These are phyloP conservation scores for Caracal caracal DNA, from an alignment of 2,113 vertebrate species.

Conservation along the genomic window DNA sequence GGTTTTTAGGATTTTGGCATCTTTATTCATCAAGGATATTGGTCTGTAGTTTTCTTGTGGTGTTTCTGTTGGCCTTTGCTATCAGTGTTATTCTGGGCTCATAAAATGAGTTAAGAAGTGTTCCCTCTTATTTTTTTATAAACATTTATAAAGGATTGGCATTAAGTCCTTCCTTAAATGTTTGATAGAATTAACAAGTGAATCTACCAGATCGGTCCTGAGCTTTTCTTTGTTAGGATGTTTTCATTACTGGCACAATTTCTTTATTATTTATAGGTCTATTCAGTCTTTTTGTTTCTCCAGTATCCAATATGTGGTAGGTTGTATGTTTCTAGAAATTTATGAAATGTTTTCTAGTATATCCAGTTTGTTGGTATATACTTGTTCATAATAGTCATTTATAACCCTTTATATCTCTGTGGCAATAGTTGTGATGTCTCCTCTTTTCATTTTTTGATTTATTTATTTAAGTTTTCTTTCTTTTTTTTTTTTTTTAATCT, in stretches of 20 bases:
- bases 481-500: neutral
- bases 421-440: neutral
- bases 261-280: neutral
- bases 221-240: neutral
- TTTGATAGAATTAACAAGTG: neutral
- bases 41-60: neutral
- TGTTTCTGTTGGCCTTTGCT: neutral
- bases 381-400: neutral
- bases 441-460: neutral
- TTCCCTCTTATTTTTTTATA: neutral
- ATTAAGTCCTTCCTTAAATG: neutral
- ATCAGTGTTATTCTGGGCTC: neutral
- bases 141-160: neutral
- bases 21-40: neutral
- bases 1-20: neutral
- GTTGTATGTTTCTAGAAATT: neutral
- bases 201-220: neutral
- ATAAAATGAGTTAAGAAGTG: neutral
- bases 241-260: neutral
- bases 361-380: neutral
- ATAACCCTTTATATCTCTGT: neutral
- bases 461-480: neutral
- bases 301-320: neutral
- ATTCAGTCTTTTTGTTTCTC: neutral
- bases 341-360: neutral